A percentile compares a stretch with the other conserved stretches of the same genome.
phyloP scores from a whole-genome alignment of 2,113 vertebrate genomes.

The Antechinus flavipes region DNA sequence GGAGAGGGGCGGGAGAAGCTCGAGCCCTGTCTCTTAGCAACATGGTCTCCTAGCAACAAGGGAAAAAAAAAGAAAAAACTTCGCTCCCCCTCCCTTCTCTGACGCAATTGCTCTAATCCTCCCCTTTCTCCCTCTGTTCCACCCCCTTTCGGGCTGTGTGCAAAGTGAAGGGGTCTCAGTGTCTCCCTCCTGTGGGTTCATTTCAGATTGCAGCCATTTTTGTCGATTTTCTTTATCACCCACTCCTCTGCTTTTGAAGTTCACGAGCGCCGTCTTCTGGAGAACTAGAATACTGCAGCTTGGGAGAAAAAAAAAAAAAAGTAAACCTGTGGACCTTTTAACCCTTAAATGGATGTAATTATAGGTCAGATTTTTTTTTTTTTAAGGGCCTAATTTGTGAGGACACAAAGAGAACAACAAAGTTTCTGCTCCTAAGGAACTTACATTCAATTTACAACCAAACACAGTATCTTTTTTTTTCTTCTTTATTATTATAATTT shows the following conservation, averaged over 20 bases:
- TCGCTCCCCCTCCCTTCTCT: background rate
- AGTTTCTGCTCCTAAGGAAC: background rate
- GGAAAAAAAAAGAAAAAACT: background rate
- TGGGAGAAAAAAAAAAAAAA: background rate
- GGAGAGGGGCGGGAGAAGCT: background rate
- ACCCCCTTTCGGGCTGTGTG: background rate
- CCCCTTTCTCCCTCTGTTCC: background rate
- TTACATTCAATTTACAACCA: background rate
- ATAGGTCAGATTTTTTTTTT: background rate
- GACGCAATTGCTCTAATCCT: background rate
- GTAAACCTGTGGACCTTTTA: background rate
- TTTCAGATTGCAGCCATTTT: background rate
- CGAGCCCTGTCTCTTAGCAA: background rate
- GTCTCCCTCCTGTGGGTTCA: background rate
- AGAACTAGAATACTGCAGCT: background rate
- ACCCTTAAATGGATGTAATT: background rate
- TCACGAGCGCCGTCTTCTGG: background rate
- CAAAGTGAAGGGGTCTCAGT: background rate
- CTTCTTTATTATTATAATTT: too few relatives aligned
- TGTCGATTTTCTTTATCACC: accelerated
- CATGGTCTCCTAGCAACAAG: background rate
- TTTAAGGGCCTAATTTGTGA: background rate
- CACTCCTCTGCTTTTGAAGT: background rate
- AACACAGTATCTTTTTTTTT: background rate
- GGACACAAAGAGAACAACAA: background rate